phyloP scores from a whole-genome alignment of 2,888 invertebrate species.

The Criorhina ranunculi region DNA sequence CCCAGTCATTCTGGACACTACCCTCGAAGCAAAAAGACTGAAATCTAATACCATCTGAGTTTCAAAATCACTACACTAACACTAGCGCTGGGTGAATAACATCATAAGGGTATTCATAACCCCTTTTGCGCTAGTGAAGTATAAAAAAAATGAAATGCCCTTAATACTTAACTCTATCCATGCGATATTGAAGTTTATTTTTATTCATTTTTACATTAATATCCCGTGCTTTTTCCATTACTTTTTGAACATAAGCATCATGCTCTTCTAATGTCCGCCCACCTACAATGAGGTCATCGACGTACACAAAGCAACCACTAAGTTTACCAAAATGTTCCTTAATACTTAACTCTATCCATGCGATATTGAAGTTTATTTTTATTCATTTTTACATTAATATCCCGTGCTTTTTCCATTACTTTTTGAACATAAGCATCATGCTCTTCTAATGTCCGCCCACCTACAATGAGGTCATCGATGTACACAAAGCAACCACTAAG shows the following conservation, averaged over 20 bases:
- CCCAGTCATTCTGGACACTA: too few relatives aligned
- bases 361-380: slow-evolving; percentile 69
- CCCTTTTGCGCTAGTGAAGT: too few relatives aligned
- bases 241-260: slow-evolving; percentile 42
- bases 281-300: slow-evolving; percentile 52
- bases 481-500: slow-evolving; percentile 28
- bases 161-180: slow-evolving; percentile 77
- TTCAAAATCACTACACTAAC: too few relatives aligned
- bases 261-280: slow-evolving; percentile 42
- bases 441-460: slow-evolving; percentile 18
- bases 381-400: slow-evolving; percentile 34
- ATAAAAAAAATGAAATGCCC: slow-evolving; percentile 65
- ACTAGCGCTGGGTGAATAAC: too few relatives aligned
- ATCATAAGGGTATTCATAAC: too few relatives aligned
- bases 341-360: slow-evolving; percentile 77
- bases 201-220: slow-evolving; percentile 53
- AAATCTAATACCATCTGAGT: too few relatives aligned
- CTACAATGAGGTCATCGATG: slow-evolving; percentile 56
- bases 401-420: slow-evolving; percentile 36
- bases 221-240: slow-evolving; percentile 37
- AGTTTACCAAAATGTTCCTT: slow-evolving; percentile 73
- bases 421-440: slow-evolving; percentile 52
- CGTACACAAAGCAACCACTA: slow-evolving; percentile 23
- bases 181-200: slow-evolving; percentile 69
- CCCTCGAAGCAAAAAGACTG: too few relatives aligned